A percentile compares a stretch with the other conserved stretches of the same genome.
Conservation (phyloP, 2,113 vertebrate species). For the Cairina moschata region DNA sequence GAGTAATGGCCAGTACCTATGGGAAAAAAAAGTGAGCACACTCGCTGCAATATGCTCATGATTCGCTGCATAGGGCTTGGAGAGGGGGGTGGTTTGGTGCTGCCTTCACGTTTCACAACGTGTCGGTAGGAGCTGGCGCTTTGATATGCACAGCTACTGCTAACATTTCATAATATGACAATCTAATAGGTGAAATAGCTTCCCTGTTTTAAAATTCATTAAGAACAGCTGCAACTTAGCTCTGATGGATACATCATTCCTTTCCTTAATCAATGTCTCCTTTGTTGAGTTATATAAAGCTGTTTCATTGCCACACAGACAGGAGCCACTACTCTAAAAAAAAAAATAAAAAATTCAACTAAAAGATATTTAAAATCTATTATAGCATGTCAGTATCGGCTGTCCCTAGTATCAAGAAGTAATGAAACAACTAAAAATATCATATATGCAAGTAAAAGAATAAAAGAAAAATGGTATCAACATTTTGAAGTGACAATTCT, state of each 20-base stretch:
- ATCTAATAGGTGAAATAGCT: conserved; percentile 31
- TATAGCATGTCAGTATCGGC: background rate
- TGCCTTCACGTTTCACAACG: background rate
- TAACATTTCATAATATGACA: conserved; percentile 49
- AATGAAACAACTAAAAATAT: background rate
- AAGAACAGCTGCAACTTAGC: conserved; percentile 12
- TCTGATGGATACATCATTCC: conserved; percentile 2
- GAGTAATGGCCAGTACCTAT: background rate
- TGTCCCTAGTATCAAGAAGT: background rate
- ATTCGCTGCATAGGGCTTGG: accelerated
- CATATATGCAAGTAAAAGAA: background rate
- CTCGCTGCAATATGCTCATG: background rate
- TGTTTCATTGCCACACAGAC: background rate
- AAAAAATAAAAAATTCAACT: background rate
- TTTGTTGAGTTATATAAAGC: conserved; percentile 16
- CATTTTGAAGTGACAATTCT: conserved; percentile 15
- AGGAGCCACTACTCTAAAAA: background rate
- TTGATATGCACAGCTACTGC: background rate
- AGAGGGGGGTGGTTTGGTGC: background rate
- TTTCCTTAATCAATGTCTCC: conserved; percentile 21
- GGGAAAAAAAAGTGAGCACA: accelerated
- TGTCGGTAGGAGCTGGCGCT: background rate
- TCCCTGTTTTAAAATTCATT: conserved; percentile 38
- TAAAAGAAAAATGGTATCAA: background rate
- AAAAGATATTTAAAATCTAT: background rate